Evolutionary conservation across 2,797 vertebrate genomes (phyloP).

Genomic region (Mormyrus hasselquistii): DNA sequence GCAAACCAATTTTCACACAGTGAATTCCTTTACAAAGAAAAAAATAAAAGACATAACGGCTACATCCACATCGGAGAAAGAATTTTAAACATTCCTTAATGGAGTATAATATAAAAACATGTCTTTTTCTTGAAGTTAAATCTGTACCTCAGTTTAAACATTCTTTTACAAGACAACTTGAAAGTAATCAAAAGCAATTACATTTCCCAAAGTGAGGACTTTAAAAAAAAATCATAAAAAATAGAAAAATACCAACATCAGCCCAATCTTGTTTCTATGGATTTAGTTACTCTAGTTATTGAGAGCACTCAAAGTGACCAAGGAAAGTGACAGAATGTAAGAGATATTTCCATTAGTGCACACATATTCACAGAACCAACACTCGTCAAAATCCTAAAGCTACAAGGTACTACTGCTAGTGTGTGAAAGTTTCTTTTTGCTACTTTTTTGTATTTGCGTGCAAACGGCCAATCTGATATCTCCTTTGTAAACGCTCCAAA

Average conservation of each 20-base stretch:
- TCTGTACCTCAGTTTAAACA: slow-evolving; percentile 82
- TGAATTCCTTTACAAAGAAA: slow-evolving; percentile 85
- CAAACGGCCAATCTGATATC: slow-evolving; percentile 8
- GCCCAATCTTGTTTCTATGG: slow-evolving; percentile 28
- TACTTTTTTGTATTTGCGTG: neutral
- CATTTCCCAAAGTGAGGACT: slow-evolving; percentile 64
- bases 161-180: slow-evolving; percentile 64
- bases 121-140: slow-evolving; percentile 64
- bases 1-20: slow-evolving; percentile 86
- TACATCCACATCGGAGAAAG: slow-evolving; percentile 85
- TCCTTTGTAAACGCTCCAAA: slow-evolving; percentile 12
- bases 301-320: slow-evolving; percentile 7
- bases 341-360: neutral
- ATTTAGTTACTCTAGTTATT: neutral
- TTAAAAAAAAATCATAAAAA: slow-evolving; percentile 45
- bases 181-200: slow-evolving; percentile 71
- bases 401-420: slow-evolving; percentile 34
- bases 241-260: slow-evolving; percentile 66
- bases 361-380: slow-evolving; percentile 19
- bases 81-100: slow-evolving; percentile 85
- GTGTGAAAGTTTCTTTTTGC: slow-evolving; percentile 15
- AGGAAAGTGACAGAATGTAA: neutral
- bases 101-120: slow-evolving; percentile 83
- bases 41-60: slow-evolving; percentile 78
- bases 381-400: slow-evolving; percentile 31